These are phyloP conservation scores for Tragopan temminckii DNA, from an alignment of 2,797 vertebrate species.

Conservation along the genomic window DNA sequence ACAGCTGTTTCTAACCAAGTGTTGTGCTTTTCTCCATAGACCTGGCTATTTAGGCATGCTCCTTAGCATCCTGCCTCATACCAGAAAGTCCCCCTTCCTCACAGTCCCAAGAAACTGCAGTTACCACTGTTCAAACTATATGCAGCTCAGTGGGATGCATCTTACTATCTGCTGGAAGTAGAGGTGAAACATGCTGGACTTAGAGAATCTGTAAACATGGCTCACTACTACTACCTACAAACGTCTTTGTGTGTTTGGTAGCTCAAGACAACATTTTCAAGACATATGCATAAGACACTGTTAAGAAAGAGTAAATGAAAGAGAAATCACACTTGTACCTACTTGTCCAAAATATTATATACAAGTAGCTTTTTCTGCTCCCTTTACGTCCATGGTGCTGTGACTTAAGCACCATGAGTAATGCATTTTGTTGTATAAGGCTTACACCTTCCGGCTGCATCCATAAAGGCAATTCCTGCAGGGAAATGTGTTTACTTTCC, in stretches of 20 bases:
- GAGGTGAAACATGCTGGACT: background rate
- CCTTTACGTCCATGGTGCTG: background rate
- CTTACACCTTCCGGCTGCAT: background rate
- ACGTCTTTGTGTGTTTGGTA: background rate
- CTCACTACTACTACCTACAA: background rate
- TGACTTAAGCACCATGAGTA: background rate
- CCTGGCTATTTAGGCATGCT: background rate
- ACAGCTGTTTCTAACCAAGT: background rate
- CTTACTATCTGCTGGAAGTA: background rate
- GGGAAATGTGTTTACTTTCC: background rate
- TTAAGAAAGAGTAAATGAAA: background rate
- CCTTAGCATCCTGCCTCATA: background rate
- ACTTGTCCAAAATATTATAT: background rate
- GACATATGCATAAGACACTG: background rate
- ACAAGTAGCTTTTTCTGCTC: background rate
- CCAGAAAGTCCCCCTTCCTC: background rate
- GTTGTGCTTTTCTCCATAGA: background rate
- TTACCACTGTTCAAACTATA: rapidly evolving
- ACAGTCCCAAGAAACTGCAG: background rate
- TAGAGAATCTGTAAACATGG: background rate
- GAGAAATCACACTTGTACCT: background rate
- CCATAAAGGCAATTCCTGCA: background rate
- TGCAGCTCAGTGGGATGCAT: background rate
- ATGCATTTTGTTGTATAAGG: background rate
- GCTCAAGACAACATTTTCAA: background rate